Base-by-base conservation (phyloP, 2,113 vertebrate genomes). In the Oreocharis arfaki region DNA sequence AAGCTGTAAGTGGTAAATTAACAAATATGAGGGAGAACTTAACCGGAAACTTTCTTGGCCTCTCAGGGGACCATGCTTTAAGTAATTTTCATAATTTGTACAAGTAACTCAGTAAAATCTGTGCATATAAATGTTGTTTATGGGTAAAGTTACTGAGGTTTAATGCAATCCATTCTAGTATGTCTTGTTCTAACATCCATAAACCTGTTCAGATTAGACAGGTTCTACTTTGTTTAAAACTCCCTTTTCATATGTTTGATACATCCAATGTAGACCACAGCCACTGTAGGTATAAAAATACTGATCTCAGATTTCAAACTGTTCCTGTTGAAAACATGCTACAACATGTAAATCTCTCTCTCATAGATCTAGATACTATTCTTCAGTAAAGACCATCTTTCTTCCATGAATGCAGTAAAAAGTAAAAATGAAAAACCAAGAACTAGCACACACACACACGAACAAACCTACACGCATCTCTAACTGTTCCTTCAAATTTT, bases 41-140 rank as follows among this genome's bases (percentile, higher is more conserved):
- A 97, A 98, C 98, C 83, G 95, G 97, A 98, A 98, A 98, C 98
- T 97, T 98, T 97, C 97, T 97, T 97, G 97, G 97, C 97, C 97
- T 98, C 96, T 97, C 94, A 96, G 97, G 98, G 98, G 98, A 98
- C 98, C 97, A 98, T 98, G 98, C 98, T 98, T 98, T 98, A 98
- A 98, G 98, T 97, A 96, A 91, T 95, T 96, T 90, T 95, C 81
- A 79, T 87, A 88, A 94, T 96, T 91, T 96, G 84, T 95, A 98
- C 91, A 97, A 83, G 87, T 92, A 98, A 97, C 96, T 97, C 93
- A 97, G 93, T 82, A 97, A 93, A 94, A 97, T 96, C 95, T 97
- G 95, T 97, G 97, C 93, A 98, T 96, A 97, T 93, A 98, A 92
- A 96, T 96, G 91, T 75, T 91, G 21, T 61, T 84, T 82, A 13